Conservation (phyloP, 2,113 vertebrate genomes). For the Electrona antarctica region DNA sequence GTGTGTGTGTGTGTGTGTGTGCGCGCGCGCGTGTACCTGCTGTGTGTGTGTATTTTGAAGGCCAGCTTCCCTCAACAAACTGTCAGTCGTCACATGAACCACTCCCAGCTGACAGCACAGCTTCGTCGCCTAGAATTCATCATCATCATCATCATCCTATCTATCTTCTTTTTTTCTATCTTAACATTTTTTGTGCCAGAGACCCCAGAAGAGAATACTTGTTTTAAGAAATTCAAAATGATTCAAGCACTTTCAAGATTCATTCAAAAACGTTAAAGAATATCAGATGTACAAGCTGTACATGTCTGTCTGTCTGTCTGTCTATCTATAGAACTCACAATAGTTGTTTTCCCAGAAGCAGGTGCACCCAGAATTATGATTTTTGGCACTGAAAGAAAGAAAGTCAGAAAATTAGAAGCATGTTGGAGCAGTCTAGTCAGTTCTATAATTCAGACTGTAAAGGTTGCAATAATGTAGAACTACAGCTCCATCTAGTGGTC, state of each 20-base stretch:
- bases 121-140: conserved; percentile 60
- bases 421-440: too few relatives aligned
- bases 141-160: not conserved
- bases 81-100: conserved; percentile 59
- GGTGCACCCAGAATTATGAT: conserved; percentile 88
- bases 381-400: conserved; percentile 79
- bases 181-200: too few relatives aligned
- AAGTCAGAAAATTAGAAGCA: not conserved
- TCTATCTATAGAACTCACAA: conserved; percentile 80
- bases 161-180: not conserved
- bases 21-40: conserved; percentile 41
- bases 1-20: not conserved
- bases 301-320: too few relatives aligned
- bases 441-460: too few relatives aligned
- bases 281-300: not conserved
- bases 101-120: conserved; percentile 67
- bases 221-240: too few relatives aligned
- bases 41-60: conserved; percentile 23
- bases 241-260: too few relatives aligned
- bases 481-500: not conserved
- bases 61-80: conserved; percentile 53
- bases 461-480: not conserved
- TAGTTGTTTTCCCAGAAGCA: conserved; percentile 87
- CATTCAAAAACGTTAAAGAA: too few relatives aligned
- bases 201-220: too few relatives aligned